Evolutionary conservation across 2,797 vertebrate genomes (phyloP).

Genomic region (Prionace glauca): DNA sequence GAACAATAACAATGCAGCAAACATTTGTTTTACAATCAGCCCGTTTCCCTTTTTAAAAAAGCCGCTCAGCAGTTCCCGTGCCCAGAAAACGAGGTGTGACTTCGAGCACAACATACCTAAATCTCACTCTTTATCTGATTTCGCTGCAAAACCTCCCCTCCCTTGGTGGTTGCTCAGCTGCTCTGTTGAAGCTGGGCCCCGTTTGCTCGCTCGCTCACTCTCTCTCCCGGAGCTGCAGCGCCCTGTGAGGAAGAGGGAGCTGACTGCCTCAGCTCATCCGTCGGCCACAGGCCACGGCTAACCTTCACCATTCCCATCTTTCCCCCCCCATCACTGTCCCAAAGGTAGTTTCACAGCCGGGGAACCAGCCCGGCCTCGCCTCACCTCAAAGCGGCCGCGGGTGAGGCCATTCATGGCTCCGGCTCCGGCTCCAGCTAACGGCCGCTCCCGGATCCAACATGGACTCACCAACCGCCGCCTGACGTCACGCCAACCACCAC

Average conservation of each 20-base stretch:
- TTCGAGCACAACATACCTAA: background rate
- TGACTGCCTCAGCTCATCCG: too few species aligned
- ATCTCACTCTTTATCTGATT: background rate
- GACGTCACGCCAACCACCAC: background rate
- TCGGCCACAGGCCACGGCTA: background rate
- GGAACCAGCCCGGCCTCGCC: background rate
- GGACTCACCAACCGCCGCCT: background rate
- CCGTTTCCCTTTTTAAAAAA: background rate
- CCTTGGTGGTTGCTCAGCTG: background rate
- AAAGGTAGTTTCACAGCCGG: too few species aligned
- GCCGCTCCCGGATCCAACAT: conserved; percentile 11
- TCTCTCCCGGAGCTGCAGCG: background rate
- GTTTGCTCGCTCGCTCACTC: too few species aligned
- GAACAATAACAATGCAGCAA: background rate
- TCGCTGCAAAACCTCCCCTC: background rate
- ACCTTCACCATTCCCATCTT: too few species aligned
- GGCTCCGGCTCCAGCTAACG: background rate
- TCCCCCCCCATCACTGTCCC: background rate
- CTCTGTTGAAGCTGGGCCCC: too few species aligned
- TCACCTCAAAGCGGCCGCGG: background rate
- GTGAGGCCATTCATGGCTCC: background rate
- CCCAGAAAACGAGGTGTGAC: background rate
- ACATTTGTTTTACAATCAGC: background rate
- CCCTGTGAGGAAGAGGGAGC: background rate
- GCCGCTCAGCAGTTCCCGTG: background rate